These are phyloP conservation scores for Holothuria scabra DNA, from an alignment of 53 echinoderm and acorn worm genomes.

Conservation along the genomic window DNA sequence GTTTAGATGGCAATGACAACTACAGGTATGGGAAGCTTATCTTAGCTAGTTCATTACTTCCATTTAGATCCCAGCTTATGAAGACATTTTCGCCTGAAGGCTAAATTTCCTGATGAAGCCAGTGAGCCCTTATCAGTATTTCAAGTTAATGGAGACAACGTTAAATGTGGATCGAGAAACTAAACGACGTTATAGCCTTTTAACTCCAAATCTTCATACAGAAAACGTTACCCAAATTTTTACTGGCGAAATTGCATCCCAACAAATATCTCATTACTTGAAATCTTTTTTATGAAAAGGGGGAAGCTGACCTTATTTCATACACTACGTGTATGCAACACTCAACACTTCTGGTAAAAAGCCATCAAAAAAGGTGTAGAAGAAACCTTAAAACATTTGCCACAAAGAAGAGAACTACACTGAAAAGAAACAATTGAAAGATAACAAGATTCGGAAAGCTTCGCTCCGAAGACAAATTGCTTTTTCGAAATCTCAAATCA, in stretches of 20 bases:
- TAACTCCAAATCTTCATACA: background rate
- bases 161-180: too few relatives aligned
- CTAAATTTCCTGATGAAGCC: background rate
- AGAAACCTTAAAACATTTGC: slow-evolving; percentile 6
- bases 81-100: background rate
- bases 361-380: background rate
- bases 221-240: slow-evolving; percentile 12
- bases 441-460: slow-evolving; percentile 13
- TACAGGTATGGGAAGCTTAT: background rate
- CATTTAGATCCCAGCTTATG: slow-evolving; percentile 4
- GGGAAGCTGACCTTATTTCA: slow-evolving; percentile 4
- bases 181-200: too few relatives aligned
- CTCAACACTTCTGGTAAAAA: slow-evolving; percentile 17
- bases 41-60: background rate
- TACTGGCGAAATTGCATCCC: slow-evolving; percentile 27
- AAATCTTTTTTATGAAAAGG: too few relatives aligned
- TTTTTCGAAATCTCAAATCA: slow-evolving; percentile 27
- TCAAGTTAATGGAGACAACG: background rate
- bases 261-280: too few relatives aligned
- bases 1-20: slow-evolving; percentile 60
- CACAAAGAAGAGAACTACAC: background rate
- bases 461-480: slow-evolving; percentile 1
- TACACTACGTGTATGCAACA: background rate
- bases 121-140: background rate
- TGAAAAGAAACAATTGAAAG: slow-evolving; percentile 2